These are phyloP conservation scores for Blastobasis adustella DNA, from an alignment of 2,888 invertebrate genomes.

Conservation along the genomic window DNA sequence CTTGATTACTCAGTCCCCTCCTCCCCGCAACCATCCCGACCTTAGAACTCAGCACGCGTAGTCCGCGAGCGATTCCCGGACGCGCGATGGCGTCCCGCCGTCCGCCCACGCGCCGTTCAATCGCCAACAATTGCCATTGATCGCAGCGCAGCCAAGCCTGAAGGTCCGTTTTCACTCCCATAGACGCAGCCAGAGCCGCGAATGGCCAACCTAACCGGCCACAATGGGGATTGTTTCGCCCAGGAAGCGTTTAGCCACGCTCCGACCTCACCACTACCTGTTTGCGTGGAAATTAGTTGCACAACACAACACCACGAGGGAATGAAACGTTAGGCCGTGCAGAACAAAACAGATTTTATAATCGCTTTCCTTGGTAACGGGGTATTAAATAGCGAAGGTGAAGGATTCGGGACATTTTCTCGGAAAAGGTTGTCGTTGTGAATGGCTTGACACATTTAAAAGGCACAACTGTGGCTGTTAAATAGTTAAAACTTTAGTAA, in stretches of 20 bases:
- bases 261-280: slow-evolving; percentile 36
- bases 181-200: slow-evolving; percentile 45
- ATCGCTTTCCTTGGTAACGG: too few species aligned
- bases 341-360: too few species aligned
- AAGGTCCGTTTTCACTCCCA: slow-evolving; percentile 62
- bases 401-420: too few species aligned
- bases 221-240: slow-evolving; percentile 61
- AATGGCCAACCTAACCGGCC: slow-evolving; percentile 58
- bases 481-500: too few species aligned
- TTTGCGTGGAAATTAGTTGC: slow-evolving; percentile 18
- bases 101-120: slow-evolving; percentile 27
- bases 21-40: too few species aligned
- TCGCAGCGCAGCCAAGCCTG: slow-evolving; percentile 54
- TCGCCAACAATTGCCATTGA: slow-evolving; percentile 64
- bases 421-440: too few species aligned
- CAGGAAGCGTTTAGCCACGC: slow-evolving; percentile 61
- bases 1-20: too few species aligned
- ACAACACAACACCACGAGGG: neutral
- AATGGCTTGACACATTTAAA: too few species aligned
- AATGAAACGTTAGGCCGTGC: too few species aligned
- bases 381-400: too few species aligned
- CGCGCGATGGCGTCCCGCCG: neutral
- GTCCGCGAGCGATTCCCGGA: neutral
- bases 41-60: neutral
- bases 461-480: too few species aligned